A percentile compares a stretch with the other conserved stretches of the same genome.
phyloP scores from a whole-genome alignment of 2,888 invertebrate genomes.

The Ormia ochracea region DNA sequence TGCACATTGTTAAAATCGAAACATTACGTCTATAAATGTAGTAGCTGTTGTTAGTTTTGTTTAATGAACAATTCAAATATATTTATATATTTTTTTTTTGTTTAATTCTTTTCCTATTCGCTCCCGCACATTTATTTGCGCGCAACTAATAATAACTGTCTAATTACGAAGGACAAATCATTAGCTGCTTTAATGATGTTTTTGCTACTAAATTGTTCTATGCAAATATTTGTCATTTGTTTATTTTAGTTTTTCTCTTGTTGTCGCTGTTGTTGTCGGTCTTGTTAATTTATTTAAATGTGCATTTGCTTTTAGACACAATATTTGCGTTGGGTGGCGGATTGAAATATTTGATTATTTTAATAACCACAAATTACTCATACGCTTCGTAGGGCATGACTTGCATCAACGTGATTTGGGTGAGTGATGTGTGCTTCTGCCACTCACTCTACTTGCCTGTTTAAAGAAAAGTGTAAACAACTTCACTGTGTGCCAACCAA shows the following conservation, averaged over 20 bases:
- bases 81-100: background rate
- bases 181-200: constrained; percentile 37
- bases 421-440: too few species aligned
- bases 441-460: too few species aligned
- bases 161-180: constrained; percentile 37
- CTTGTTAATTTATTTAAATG: background rate
- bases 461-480: too few species aligned
- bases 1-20: background rate
- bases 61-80: constrained; percentile 10
- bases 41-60: background rate
- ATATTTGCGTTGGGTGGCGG: background rate
- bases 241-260: background rate
- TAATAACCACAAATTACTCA: background rate
- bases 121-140: constrained; percentile 25
- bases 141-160: constrained; percentile 37
- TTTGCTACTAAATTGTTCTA: constrained; percentile 27
- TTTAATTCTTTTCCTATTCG: background rate
- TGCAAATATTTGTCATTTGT: constrained; percentile 29
- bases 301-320: background rate
- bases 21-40: background rate
- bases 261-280: too few species aligned
- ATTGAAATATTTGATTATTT: constrained; percentile 12
- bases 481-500: too few species aligned
- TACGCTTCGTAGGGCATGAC: background rate
- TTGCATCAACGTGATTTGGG: too few species aligned